Conservation (phyloP, 2,797 vertebrate species). For the Gymnodraco acuticeps region DNA sequence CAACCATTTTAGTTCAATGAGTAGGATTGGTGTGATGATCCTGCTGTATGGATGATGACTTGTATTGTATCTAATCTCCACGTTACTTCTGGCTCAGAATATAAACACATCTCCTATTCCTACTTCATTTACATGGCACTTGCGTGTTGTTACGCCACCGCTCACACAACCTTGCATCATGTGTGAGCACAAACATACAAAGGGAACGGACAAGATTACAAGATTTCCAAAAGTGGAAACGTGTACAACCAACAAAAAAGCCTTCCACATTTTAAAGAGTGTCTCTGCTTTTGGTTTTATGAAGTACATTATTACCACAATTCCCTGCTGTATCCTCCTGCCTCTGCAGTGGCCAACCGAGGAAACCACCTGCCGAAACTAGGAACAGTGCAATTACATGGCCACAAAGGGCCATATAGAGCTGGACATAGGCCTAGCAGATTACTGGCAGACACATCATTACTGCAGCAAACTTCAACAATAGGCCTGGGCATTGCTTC, state of each 20-base stretch:
- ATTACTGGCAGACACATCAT: constrained; percentile 85
- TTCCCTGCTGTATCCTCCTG: constrained; percentile 47
- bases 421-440: constrained; percentile 72
- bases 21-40: background rate
- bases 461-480: constrained; percentile 79
- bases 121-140: constrained; percentile 8
- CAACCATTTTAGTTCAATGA: constrained; percentile 1
- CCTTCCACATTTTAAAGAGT: constrained; percentile 1
- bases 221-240: background rate
- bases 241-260: background rate
- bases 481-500: constrained; percentile 73
- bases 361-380: constrained; percentile 55
- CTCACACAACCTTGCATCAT: constrained; percentile 12
- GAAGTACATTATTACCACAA: constrained; percentile 44
- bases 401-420: constrained; percentile 72
- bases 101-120: constrained; percentile 3
- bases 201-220: constrained; percentile 16
- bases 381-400: constrained; percentile 81
- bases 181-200: constrained; percentile 4
- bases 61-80: background rate
- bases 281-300: constrained; percentile 17
- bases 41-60: background rate
- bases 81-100: background rate
- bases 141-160: constrained; percentile 24
- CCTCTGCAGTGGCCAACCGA: constrained; percentile 20